Base-by-base conservation (phyloP, 1,140 invertebrate genomes). In the Anastrepha obliqua region DNA sequence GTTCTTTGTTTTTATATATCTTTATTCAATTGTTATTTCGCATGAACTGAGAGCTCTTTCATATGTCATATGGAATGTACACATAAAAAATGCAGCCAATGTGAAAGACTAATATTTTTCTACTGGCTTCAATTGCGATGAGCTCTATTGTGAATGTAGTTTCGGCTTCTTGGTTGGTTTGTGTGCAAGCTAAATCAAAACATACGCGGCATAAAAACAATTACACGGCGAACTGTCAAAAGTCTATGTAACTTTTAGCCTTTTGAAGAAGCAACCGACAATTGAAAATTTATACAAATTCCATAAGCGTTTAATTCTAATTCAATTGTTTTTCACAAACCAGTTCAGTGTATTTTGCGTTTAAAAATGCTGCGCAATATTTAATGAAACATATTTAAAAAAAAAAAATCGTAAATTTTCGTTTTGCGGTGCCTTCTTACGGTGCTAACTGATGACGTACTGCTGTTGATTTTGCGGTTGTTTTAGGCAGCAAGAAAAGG, bases 191-290 rank as follows among this genome's bases (percentile, higher is more conserved):
- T 74, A 74, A 17, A 74, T 42, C 44, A 74, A 74, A 74, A 74
- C 44, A 81, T 55, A 81, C 20, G 74, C 74, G 20, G 20, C 20
- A 55, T 55, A 81, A 58, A 81, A 74, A 74, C 67, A 81, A 29
- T 55, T 3, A 58, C 1, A 11, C 17, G 20, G 4, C 0, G 47
- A 20, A 17, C 55, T 81, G 74, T 51, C 44, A 81, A 81, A 78
- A 55, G 29, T 20, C 42, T 64, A 13, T 39, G 6, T 81, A 47
- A 81, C 44, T 55, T 11, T 29, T 55, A 55, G 8, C 42, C 20
- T 8, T 51, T 81, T 81, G 9, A 55, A 55, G 74, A 74, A 44
- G 44, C 44, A 74, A 42, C 39, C 3, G 70, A 8, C 17, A n/a
- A 44, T 42, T 74, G 47, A 81, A 70, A 74, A 11, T 74, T 74